Conservation (phyloP, 30 jellyfish, hydroid and myxozoan species). For the Mastigias papua region DNA sequence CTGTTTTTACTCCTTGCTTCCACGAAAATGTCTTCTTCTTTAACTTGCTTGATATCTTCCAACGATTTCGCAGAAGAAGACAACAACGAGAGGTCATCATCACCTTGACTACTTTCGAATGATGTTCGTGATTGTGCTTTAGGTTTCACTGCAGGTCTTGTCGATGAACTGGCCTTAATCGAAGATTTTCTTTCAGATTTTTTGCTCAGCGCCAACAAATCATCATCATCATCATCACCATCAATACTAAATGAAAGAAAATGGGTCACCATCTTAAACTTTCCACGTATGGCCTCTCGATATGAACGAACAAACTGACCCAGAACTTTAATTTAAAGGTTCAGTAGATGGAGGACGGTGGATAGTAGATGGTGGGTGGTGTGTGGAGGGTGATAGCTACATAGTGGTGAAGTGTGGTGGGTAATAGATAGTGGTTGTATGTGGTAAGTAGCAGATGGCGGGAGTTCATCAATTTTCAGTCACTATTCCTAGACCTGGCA, state of each 20-base stretch:
- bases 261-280: too few relatives aligned
- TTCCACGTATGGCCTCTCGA: too few relatives aligned
- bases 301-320: too few relatives aligned
- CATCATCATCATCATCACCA: conserved; percentile 76
- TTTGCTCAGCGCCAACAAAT: conserved; percentile 78
- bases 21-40: conserved; percentile 48
- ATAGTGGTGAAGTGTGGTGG: too few relatives aligned
- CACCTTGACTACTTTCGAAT: conserved; percentile 41
- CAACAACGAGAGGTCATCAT: conserved; percentile 46
- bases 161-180: conserved; percentile 56
- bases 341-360: too few relatives aligned
- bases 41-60: not conserved
- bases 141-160: conserved; percentile 53
- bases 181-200: conserved; percentile 72
- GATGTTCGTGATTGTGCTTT: conserved; percentile 57
- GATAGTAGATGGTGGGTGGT: too few relatives aligned
- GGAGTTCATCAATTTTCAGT: too few relatives aligned
- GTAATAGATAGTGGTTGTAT: too few relatives aligned
- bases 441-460: too few relatives aligned
- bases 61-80: conserved; percentile 30
- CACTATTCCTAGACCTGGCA: too few relatives aligned
- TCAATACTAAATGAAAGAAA: not conserved
- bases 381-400: too few relatives aligned
- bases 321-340: too few relatives aligned
- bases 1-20: conserved; percentile 65